Evolutionary conservation across 1,140 invertebrate genomes (phyloP).

Genomic region (Neotoxoptera formosana): DNA sequence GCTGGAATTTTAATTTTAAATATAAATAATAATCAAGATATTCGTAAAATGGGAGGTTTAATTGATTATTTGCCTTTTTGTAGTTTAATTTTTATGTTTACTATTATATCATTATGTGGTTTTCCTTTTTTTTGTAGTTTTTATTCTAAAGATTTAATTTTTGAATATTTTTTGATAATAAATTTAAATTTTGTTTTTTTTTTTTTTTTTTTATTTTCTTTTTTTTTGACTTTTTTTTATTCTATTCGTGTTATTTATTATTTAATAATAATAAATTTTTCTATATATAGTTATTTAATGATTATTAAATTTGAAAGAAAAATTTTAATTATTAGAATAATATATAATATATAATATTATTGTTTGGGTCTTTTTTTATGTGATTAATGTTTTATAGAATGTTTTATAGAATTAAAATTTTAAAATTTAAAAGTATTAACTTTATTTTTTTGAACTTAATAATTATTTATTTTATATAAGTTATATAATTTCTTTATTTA

Average conservation of each 20-base stretch:
- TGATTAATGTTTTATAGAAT: constrained; percentile 22
- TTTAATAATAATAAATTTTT: constrained; percentile 5
- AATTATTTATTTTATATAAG: constrained; percentile 2
- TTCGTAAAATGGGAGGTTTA: background rate
- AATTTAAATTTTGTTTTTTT: background rate
- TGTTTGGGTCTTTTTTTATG: constrained; percentile 34
- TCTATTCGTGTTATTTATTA: constrained; percentile 19
- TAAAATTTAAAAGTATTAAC: background rate
- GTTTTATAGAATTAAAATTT: background rate
- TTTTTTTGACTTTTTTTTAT: background rate
- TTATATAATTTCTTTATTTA: background rate
- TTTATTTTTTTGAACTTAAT: background rate
- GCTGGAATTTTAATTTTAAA: constrained; percentile 1
- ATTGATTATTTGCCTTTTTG: constrained; percentile 21
- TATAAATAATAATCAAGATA: constrained; percentile 37
- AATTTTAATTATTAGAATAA: background rate
- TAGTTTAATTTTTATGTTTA: constrained; percentile 7
- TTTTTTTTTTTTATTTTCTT: constrained; percentile 2
- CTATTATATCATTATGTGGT: background rate
- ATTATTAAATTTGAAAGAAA: constrained; percentile 24
- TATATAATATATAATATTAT: background rate
- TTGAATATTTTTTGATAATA: constrained; percentile 19
- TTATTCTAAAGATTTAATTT: background rate
- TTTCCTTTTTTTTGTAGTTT: constrained; percentile 15
- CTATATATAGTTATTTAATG: background rate